Percentiles rank a stretch among this genome's conserved stretches.
These are phyloP conservation scores for Leptodactylus fuscus DNA, from an alignment of 2,113 vertebrate genomes.

Conservation along the genomic window DNA sequence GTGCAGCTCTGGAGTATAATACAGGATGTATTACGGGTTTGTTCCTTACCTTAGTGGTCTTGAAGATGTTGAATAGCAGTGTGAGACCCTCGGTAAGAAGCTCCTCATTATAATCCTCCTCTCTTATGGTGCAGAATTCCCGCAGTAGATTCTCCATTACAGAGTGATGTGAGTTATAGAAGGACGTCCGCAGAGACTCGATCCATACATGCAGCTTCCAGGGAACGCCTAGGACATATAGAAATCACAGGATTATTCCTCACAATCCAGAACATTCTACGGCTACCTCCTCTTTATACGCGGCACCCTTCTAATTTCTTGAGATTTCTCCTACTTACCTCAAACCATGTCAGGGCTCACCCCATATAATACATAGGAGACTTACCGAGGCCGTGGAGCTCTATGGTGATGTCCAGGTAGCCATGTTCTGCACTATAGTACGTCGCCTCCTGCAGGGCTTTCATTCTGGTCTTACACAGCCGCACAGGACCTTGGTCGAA, in stretches of 20 bases:
- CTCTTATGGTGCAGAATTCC: constrained; percentile 90
- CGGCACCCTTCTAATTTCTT: too few species aligned
- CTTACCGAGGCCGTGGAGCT: constrained; percentile 89
- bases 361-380: not conserved
- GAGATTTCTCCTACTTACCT: too few species aligned
- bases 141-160: constrained; percentile 87
- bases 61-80: constrained; percentile 91
- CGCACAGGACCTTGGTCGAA: constrained; percentile 75
- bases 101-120: constrained; percentile 92
- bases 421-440: constrained; percentile 96
- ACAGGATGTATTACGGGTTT: not conserved
- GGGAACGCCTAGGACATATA: constrained; percentile 80
- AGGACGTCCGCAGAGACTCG: constrained; percentile 89
- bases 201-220: constrained; percentile 98
- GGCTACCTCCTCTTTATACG: too few species aligned
- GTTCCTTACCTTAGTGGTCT: constrained; percentile 84
- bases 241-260: constrained; percentile 5
- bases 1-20: not conserved
- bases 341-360: too few species aligned
- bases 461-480: constrained; percentile 88
- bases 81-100: constrained; percentile 85
- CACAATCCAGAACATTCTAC: not conserved
- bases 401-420: constrained; percentile 97
- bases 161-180: constrained; percentile 85
- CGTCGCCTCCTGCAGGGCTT: constrained; percentile 95